Evolutionary conservation across 2,888 invertebrate genomes (phyloP).

Genomic region (Drosophila pseudotakahashii): DNA sequence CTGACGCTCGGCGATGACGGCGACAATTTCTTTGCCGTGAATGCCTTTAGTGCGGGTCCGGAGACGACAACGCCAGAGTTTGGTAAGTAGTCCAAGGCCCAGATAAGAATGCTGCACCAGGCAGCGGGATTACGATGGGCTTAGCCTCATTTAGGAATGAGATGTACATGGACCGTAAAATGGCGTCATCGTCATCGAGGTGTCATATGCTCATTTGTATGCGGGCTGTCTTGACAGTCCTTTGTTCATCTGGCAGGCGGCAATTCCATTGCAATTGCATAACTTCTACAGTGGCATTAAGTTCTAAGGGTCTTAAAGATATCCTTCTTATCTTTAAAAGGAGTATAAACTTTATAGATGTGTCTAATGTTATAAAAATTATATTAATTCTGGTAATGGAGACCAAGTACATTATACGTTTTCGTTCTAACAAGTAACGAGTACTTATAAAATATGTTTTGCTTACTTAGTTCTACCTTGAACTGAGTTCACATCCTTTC

Average conservation of each 20-base stretch:
- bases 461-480: background rate
- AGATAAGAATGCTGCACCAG: constrained; percentile 28
- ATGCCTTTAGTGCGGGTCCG: constrained; percentile 82
- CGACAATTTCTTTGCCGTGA: constrained; percentile 83
- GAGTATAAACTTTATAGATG: no score
- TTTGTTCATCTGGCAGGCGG: constrained; percentile 20
- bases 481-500: background rate
- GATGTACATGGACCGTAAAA: constrained; percentile 7
- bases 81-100: constrained; percentile 77
- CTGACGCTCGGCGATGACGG: constrained; percentile 81
- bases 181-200: constrained; percentile 37
- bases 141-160: background rate
- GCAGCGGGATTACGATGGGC: constrained; percentile 4
- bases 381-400: no score
- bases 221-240: constrained; percentile 26
- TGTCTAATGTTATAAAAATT: no score
- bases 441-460: no score
- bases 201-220: constrained; percentile 20
- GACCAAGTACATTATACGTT: no score
- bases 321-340: background rate
- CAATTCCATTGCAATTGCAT: constrained; percentile 35
- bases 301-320: background rate
- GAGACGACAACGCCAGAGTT: constrained; percentile 84
- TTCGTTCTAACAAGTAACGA: no score
- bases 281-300: constrained; percentile 11